Percentiles rank a stretch among this genome's conserved stretches.
Evolutionary conservation across 2,888 invertebrate genomes (phyloP).

Genomic region (Trypoxylon attenuatum): DNA sequence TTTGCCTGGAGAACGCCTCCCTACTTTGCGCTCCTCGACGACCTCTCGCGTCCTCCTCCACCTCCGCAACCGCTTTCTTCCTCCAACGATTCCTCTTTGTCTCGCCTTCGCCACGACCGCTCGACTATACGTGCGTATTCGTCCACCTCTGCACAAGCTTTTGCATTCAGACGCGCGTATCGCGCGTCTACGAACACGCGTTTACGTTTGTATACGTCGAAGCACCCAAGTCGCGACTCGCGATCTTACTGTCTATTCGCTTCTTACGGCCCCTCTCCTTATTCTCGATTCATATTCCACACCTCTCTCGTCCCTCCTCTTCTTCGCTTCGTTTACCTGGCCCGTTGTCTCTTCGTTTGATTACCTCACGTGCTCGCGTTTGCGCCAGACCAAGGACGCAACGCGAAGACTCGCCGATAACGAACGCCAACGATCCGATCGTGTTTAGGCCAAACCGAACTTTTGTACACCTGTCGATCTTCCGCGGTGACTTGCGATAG

Average conservation of each 20-base stretch:
- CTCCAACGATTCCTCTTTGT: not conserved
- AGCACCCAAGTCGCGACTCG: not conserved
- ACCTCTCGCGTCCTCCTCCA: slow-evolving; percentile 16
- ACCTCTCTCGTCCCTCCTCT: not conserved
- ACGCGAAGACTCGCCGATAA: not conserved
- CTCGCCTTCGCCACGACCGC: not conserved
- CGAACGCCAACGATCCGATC: not conserved
- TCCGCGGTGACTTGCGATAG: not conserved
- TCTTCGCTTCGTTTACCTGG: not conserved
- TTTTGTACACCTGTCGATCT: not conserved
- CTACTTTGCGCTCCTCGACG: slow-evolving; percentile 35
- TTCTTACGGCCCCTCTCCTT: not conserved
- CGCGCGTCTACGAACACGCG: not conserved
- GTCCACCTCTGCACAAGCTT: too few relatives aligned
- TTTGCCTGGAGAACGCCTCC: slow-evolving; percentile 53
- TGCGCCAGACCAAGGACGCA: not conserved
- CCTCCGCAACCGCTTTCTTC: not conserved
- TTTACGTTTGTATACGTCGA: not conserved
- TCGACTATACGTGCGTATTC: not conserved
- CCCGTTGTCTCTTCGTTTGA: not conserved
- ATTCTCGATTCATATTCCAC: not conserved
- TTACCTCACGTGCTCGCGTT: not conserved
- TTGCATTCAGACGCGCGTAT: too few relatives aligned
- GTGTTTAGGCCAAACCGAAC: too few relatives aligned
- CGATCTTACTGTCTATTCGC: not conserved